Conservation (phyloP, 2,113 vertebrate species). For the Stercorarius parasiticus region DNA sequence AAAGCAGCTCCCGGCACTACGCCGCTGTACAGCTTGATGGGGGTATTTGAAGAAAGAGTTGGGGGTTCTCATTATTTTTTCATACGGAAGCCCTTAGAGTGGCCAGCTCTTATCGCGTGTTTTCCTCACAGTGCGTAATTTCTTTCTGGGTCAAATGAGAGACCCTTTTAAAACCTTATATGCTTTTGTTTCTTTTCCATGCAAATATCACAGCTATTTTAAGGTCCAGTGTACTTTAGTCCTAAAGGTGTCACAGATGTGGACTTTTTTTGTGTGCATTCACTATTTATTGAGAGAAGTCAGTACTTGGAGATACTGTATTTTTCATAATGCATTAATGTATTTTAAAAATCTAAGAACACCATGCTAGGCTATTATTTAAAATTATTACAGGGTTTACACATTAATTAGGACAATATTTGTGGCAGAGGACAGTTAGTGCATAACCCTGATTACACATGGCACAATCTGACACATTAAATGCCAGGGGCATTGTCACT, state of each 20-base stretch:
- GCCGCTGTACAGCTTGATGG: too few relatives aligned
- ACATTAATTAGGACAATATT: not conserved
- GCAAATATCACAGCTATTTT: not conserved
- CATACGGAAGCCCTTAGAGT: not conserved
- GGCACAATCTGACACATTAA: accelerated
- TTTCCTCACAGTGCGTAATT: not conserved
- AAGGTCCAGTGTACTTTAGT: not conserved
- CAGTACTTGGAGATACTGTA: not conserved
- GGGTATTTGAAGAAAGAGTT: not conserved
- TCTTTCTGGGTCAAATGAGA: not conserved
- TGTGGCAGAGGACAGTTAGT: not conserved
- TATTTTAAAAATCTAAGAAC: not conserved
- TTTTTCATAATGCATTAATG: not conserved
- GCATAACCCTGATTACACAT: not conserved
- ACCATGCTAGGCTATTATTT: not conserved
- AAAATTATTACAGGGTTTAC: not conserved
- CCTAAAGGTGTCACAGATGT: not conserved
- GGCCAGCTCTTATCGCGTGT: not conserved
- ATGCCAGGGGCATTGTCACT: not conserved
- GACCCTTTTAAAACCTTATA: not conserved
- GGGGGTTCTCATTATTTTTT: not conserved
- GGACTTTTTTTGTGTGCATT: not conserved
- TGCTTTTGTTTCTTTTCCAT: not conserved
- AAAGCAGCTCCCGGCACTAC: not conserved
- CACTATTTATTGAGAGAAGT: not conserved